These are phyloP conservation scores for Mus musculus DNA, from an alignment of 2,113 vertebrate species.

Conservation along the genomic window GRCm39 chr4:116305001-116305500, in stretches of 20 bases:
- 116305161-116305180: background rate
- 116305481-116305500: background rate
- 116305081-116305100: background rate
- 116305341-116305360: background rate
- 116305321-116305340: slow-evolving; percentile 23
- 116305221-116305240: slow-evolving; percentile 51
- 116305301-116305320: slow-evolving; percentile 36
- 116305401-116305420: background rate
- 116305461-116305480: background rate
- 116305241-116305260: background rate
- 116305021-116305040: too few relatives aligned
- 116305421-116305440: background rate
- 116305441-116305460: background rate
- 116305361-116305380: background rate
- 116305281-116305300: background rate
- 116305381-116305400: background rate
- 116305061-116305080: slow-evolving; percentile 25
- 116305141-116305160: slow-evolving; percentile 54
- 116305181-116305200: background rate
- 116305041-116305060: slow-evolving; percentile 41
- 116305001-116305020: too few relatives aligned
- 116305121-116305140: slow-evolving; percentile 2
- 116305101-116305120: background rate
- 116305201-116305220: slow-evolving; percentile 5
- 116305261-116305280: slow-evolving; percentile 56